Evolutionary conservation across 2,113 vertebrate genomes (phyloP).

Genomic region (Seriola aureovittata): DNA sequence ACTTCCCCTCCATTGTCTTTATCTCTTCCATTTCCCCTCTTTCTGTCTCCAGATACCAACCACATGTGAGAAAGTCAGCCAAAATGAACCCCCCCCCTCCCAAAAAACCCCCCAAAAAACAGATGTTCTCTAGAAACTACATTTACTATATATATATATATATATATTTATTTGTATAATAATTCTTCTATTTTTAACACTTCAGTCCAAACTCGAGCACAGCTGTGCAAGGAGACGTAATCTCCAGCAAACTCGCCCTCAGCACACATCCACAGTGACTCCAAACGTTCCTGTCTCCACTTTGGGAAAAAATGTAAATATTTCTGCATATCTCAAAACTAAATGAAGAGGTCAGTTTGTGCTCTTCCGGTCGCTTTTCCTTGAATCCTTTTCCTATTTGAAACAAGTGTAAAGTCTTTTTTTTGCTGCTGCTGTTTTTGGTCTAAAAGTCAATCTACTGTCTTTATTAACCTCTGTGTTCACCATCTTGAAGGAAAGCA

Average conservation of each 20-base stretch:
- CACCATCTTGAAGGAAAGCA: background rate
- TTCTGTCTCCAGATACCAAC: constrained; percentile 44
- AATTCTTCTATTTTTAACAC: constrained; percentile 36
- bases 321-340: constrained; percentile 73
- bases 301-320: constrained; percentile 82
- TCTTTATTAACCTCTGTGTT: background rate
- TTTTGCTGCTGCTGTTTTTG: background rate
- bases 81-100: background rate
- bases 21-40: constrained; percentile 54
- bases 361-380: background rate
- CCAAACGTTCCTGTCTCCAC: constrained; percentile 58
- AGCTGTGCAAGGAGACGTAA: constrained; percentile 38
- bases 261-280: constrained; percentile 51
- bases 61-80: constrained; percentile 29
- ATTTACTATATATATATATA: constrained; percentile 14
- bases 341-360: constrained; percentile 63
- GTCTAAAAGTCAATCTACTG: background rate
- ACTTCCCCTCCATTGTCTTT: constrained; percentile 72
- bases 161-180: background rate
- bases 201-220: constrained; percentile 26
- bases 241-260: constrained; percentile 39
- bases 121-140: constrained; percentile 3
- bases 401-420: constrained; percentile 18
- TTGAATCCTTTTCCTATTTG: constrained; percentile 13
- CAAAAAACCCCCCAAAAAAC: background rate